A percentile compares a stretch with the other conserved stretches of the same genome.
Conservation (phyloP, 2,888 invertebrate genomes). For the Lumbricus terrestris region DNA sequence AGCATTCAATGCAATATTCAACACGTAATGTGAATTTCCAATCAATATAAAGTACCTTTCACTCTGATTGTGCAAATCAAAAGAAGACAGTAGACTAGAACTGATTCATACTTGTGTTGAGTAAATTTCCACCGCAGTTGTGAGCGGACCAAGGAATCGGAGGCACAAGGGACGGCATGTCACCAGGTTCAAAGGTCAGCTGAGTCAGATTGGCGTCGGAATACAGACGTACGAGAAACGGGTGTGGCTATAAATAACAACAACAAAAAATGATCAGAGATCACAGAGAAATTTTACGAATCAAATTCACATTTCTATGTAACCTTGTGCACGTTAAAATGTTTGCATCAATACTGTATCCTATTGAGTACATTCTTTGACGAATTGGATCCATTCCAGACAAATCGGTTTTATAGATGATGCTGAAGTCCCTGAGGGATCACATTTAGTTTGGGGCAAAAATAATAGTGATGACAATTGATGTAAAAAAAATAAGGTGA, state of each 20-base stretch:
- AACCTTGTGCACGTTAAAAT: too few relatives aligned
- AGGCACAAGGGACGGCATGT: constrained; percentile 76
- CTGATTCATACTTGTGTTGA: constrained; percentile 67
- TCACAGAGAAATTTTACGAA: too few relatives aligned
- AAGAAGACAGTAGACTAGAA: neutral
- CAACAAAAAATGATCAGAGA: neutral
- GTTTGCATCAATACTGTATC: too few relatives aligned
- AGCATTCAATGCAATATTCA: too few relatives aligned
- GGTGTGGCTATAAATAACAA: constrained; percentile 74
- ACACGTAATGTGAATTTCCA: too few relatives aligned
- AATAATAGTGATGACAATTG: neutral
- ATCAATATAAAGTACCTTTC: too few relatives aligned
- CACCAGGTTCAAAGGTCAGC: constrained; percentile 71
- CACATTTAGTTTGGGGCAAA: too few relatives aligned
- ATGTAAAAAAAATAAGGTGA: neutral
- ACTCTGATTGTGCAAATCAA: neutral
- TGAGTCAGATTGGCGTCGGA: constrained; percentile 69
- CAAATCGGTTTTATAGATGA: too few relatives aligned
- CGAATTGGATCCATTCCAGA: too few relatives aligned
- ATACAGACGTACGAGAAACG: constrained; percentile 71
- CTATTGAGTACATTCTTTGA: too few relatives aligned
- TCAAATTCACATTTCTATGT: too few relatives aligned
- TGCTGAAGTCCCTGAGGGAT: too few relatives aligned
- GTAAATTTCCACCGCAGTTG: constrained; percentile 73
- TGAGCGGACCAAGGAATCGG: constrained; percentile 80